These are phyloP conservation scores for Cisticola juncidis DNA, from an alignment of 2,113 vertebrate genomes.

Conservation along the genomic window DNA sequence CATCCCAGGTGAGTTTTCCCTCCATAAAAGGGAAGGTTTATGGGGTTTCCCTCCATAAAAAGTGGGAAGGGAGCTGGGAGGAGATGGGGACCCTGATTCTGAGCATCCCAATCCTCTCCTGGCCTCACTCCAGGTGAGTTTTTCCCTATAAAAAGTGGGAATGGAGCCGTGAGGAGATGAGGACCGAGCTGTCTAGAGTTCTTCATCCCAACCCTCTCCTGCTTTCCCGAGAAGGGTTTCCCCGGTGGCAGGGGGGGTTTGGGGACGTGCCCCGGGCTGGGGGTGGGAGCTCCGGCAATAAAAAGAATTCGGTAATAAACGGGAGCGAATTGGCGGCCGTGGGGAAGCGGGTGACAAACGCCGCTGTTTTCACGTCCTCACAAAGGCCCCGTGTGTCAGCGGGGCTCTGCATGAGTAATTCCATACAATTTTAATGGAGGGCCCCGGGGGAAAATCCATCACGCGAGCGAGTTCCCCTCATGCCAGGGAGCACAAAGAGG, in stretches of 20 bases:
- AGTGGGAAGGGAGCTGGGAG: accelerated
- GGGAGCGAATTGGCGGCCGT: neutral
- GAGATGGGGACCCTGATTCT: accelerated
- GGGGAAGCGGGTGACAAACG: neutral
- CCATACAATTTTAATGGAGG: slow-evolving; percentile 26
- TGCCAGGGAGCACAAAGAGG: neutral
- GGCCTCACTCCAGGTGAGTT: neutral
- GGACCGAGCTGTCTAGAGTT: accelerated
- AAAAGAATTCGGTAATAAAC: neutral
- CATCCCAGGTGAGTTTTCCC: neutral
- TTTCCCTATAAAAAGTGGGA: too few relatives aligned
- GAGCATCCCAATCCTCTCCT: neutral
- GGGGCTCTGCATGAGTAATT: slow-evolving; percentile 33
- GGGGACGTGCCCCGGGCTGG: neutral
- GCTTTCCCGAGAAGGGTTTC: too few relatives aligned
- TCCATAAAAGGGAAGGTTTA: too few relatives aligned
- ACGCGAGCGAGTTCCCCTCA: neutral
- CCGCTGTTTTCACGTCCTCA: neutral
- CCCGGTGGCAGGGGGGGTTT: accelerated
- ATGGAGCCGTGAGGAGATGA: too few relatives aligned
- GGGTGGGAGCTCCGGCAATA: neutral
- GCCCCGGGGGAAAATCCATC: slow-evolving; percentile 26
- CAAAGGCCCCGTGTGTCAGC: neutral
- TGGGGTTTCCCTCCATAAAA: too few relatives aligned
- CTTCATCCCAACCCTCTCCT: neutral